Base-by-base conservation (phyloP, 2,888 invertebrate species). In the Ryuthela nishihirai region DNA sequence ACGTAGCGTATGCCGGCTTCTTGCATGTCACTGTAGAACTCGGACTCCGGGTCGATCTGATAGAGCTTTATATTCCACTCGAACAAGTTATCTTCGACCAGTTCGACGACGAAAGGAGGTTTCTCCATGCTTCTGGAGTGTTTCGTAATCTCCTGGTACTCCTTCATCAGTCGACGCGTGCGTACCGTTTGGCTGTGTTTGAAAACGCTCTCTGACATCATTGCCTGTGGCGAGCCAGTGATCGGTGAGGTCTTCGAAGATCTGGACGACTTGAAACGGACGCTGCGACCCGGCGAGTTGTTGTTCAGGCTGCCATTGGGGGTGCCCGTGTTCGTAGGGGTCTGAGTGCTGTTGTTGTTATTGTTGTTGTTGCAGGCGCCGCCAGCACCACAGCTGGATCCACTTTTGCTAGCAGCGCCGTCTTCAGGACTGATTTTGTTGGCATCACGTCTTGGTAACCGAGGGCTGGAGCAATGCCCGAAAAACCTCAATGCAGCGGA, bases 171-270 rank as follows among this genome's bases (percentile, higher is more conserved):
- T 42, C 90, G 79, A 60, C 88, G 80, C 26, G 87, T 82, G 65
- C 89, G 82, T 47, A 85, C 83, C 17, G 62, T 52, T 23, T 63
- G 63, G 39, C 49, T 47, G 35, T 63, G 59, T 35, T 63, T 60
- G n/a, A n/a, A n/a, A n/a, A n/a, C n/a, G n/a, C n/a, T n/a, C n/a
- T 95, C 94, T 71, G 97, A 98, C 77, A 84, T 94, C 1, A 87
- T 97, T 62, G 93, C 93, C 43, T 89, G 98, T 5, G 94, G 95
- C 39, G 98, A 95, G n/a, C n/a, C n/a, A 92, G 92, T 94, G 64
- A 98, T 98, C 76, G 97, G 93, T 86, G 76, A 79, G 71, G 66
- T 25, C 20, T 64, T 44, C 12, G 58, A 35, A 17, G 40, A 38
- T 48, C 50, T 59, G 48, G 58, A 59, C 40, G 48, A 53, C 43